These are phyloP conservation scores for Bos javanicus DNA, from an alignment of 2,113 vertebrate genomes.

Conservation along the genomic window DNA sequence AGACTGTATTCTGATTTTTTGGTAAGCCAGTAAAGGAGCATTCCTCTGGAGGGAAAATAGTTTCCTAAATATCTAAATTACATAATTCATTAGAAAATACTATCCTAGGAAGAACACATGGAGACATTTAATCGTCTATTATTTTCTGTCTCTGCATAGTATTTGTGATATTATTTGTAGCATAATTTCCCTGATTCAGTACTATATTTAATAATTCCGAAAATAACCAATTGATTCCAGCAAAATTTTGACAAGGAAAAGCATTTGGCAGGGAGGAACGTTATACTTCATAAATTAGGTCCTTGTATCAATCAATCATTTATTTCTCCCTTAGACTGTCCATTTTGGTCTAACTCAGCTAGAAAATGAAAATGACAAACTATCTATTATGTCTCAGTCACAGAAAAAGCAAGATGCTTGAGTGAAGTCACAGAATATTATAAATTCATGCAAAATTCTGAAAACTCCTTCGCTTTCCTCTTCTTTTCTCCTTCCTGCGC, in stretches of 20 bases:
- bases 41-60: constrained; percentile 7
- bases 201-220: constrained; percentile 26
- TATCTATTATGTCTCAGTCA: not conserved
- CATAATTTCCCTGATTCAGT: constrained; percentile 50
- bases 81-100: constrained; percentile 47
- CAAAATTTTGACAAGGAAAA: constrained; percentile 43
- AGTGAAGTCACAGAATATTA: not conserved
- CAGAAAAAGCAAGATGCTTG: not conserved
- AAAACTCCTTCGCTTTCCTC: not conserved
- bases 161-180: constrained; percentile 36
- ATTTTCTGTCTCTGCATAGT: constrained; percentile 35
- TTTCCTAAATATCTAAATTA: constrained; percentile 20
- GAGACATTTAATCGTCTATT: constrained; percentile 40
- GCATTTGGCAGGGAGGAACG: constrained; percentile 44
- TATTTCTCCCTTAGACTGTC: not conserved
- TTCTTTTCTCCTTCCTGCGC: not conserved
- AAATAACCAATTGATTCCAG: constrained; percentile 51
- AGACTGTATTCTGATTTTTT: not conserved
- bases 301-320: not conserved
- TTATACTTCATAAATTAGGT: not conserved
- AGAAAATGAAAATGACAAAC: not conserved
- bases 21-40: not conserved
- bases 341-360: not conserved
- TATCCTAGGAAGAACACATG: not conserved
- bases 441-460: not conserved